A percentile compares a stretch with the other conserved stretches of the same genome.
These are phyloP conservation scores for Diachasmimorpha longicaudata DNA, from an alignment of 1,140 invertebrate genomes.

Conservation along the genomic window DNA sequence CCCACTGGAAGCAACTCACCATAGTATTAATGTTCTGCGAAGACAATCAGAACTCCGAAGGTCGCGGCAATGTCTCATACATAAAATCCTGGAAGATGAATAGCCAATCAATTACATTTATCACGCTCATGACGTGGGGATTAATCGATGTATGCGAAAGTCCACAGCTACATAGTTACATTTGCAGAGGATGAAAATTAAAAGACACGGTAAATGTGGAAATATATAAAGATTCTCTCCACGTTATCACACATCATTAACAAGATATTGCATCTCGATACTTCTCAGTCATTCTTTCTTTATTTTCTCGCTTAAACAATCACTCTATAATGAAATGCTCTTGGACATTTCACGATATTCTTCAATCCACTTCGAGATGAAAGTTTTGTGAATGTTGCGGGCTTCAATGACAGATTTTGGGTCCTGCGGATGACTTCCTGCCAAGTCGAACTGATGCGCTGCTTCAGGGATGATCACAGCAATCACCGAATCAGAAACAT, in stretches of 20 bases:
- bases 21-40: constrained; percentile 97
- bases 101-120: neutral
- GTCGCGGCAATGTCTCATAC: constrained; percentile 86
- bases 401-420: constrained; percentile 73
- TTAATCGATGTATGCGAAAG: no score
- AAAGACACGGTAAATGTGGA: neutral
- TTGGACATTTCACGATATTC: constrained; percentile 19
- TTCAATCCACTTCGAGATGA: constrained; percentile 75
- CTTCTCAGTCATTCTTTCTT: no score
- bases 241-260: neutral
- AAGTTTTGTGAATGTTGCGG: constrained; percentile 70
- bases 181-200: no score
- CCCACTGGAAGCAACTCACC: constrained; percentile 89
- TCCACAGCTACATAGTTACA: no score
- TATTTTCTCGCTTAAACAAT: no score
- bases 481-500: constrained; percentile 70
- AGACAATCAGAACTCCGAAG: constrained; percentile 84
- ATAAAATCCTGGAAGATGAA: constrained; percentile 79
- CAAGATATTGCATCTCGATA: neutral
- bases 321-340: neutral
- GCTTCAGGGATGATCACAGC: constrained; percentile 86
- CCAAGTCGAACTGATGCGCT: constrained; percentile 92
- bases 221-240: neutral
- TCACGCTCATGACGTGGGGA: no score
- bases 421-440: constrained; percentile 73